A percentile compares a stretch with the other conserved stretches of the same genome.
These are phyloP conservation scores for Hiodon alosoides DNA, from an alignment of 2,113 vertebrate species.

Conservation along the genomic window DNA sequence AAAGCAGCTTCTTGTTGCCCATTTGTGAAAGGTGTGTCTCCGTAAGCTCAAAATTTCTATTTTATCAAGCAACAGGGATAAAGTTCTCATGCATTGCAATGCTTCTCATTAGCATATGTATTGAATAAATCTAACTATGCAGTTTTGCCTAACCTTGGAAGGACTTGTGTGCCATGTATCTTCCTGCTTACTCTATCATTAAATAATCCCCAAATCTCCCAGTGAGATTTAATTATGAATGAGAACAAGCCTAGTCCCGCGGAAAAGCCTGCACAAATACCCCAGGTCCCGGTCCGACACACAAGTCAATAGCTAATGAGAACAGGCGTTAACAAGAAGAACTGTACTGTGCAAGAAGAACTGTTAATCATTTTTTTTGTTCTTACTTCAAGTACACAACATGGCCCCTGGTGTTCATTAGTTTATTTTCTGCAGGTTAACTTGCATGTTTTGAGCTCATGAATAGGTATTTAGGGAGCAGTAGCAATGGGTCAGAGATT, in stretches of 20 bases:
- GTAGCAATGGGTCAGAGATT: no score
- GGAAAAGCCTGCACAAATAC: slow-evolving; percentile 6
- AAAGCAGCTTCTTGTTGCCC: no score
- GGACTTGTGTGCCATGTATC: background rate
- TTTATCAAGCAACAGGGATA: background rate
- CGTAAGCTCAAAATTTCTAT: no score
- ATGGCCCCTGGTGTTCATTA: background rate
- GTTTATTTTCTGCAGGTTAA: background rate
- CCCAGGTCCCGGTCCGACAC: background rate
- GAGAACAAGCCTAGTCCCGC: slow-evolving; percentile 20
- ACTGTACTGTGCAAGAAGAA: background rate
- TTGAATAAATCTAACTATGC: background rate
- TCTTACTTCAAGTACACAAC: background rate
- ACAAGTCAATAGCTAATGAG: slow-evolving; percentile 4
- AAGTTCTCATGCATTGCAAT: background rate
- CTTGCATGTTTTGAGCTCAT: background rate
- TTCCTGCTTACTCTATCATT: slow-evolving; percentile 44
- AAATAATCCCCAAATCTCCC: slow-evolving; percentile 49
- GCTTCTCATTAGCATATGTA: background rate
- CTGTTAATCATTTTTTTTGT: slow-evolving; percentile 4
- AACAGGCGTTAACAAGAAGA: background rate
- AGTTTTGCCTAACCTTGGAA: slow-evolving; percentile 1
- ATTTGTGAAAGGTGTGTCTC: no score
- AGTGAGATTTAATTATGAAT: slow-evolving; percentile 65
- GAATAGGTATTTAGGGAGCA: background rate